phyloP scores from a whole-genome alignment of 2,797 vertebrate genomes.

The Tapera naevia region DNA sequence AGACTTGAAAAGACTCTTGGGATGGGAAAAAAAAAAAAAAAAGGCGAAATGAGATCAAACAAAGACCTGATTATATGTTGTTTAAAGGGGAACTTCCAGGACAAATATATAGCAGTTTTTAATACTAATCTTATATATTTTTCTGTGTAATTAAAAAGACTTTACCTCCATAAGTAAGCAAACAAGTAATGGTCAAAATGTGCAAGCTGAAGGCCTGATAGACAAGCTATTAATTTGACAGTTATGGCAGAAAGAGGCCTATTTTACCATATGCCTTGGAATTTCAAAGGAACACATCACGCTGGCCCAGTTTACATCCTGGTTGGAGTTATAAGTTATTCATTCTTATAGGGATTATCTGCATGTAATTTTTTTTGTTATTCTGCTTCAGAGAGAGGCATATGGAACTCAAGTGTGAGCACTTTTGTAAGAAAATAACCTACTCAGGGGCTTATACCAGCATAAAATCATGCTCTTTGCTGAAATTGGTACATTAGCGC shows the following conservation, averaged over 20 bases:
- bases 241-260: neutral
- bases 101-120: neutral
- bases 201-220: neutral
- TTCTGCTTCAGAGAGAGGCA: neutral
- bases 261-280: neutral
- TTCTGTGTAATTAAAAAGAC: neutral
- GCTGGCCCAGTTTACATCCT: neutral
- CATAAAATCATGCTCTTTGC: neutral
- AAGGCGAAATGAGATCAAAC: slow-evolving; percentile 41
- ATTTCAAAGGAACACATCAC: neutral
- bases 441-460: neutral
- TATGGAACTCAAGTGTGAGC: neutral
- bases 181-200: neutral
- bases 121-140: neutral
- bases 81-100: neutral
- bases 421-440: neutral
- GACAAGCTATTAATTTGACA: neutral
- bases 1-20: slow-evolving; percentile 51
- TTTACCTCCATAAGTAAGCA: neutral
- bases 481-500: neutral
- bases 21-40: neutral
- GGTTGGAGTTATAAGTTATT: neutral
- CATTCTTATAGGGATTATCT: neutral
- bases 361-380: neutral
- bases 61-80: neutral